These are phyloP conservation scores for Lordiphosa andalusiaca DNA, from an alignment of 2,888 invertebrate species.

Conservation along the genomic window DNA sequence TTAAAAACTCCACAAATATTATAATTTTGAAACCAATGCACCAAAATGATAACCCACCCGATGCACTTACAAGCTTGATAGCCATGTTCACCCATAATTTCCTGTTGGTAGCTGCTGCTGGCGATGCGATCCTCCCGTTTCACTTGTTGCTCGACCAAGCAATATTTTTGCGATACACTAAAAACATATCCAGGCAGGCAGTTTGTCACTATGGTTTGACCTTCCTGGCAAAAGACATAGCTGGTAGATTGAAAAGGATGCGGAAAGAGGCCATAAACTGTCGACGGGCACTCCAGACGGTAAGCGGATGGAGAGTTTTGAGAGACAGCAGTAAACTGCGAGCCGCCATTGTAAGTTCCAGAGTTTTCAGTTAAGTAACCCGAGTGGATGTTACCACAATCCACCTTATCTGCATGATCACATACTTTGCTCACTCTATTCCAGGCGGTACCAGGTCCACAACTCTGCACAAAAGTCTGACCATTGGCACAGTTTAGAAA, in stretches of 20 bases:
- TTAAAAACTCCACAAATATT: too few species aligned
- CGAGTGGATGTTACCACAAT: constrained; percentile 69
- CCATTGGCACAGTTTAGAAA: constrained; percentile 84
- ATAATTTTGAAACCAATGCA: too few species aligned
- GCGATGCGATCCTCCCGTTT: constrained; percentile 38
- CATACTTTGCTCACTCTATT: constrained; percentile 82
- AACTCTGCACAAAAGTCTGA: constrained; percentile 82
- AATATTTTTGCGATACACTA: constrained; percentile 52
- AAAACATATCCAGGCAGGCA: constrained; percentile 42
- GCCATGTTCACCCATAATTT: background rate
- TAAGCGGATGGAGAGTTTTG: constrained; percentile 3
- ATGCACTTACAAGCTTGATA: too few species aligned
- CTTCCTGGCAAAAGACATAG: constrained; percentile 49
- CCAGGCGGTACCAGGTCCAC: constrained; percentile 84
- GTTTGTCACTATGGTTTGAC: constrained; percentile 37
- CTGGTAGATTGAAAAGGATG: constrained; percentile 57
- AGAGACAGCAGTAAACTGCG: background rate
- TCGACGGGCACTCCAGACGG: constrained; percentile 45
- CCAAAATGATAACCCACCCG: too few species aligned
- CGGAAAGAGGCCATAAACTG: constrained; percentile 50
- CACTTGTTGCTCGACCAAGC: constrained; percentile 33
- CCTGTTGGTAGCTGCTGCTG: constrained; percentile 6
- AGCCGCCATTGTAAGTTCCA: too few species aligned
- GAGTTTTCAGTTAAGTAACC: too few species aligned
- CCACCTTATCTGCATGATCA: constrained; percentile 83